phyloP scores from a whole-genome alignment of 2,888 invertebrate species.

The Anthophora plumipes region DNA sequence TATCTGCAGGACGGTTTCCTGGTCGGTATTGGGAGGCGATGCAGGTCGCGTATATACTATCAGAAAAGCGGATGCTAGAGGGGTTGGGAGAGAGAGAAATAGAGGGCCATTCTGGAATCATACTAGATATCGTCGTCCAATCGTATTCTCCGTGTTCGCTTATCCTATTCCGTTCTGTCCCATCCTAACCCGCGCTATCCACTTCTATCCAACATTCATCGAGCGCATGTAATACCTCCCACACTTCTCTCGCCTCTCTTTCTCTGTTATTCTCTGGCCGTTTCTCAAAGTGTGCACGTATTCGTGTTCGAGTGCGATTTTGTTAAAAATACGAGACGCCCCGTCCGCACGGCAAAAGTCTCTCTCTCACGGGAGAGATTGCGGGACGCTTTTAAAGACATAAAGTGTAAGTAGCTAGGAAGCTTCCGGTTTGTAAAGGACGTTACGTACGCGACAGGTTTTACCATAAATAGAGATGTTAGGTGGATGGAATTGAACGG shows the following conservation, averaged over 20 bases:
- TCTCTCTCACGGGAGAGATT: conserved; percentile 22
- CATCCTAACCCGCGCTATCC: conserved; percentile 50
- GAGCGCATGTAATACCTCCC: conserved; percentile 74
- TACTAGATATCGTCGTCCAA: conserved; percentile 75
- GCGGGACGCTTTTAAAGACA: conserved; percentile 38
- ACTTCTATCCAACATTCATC: conserved; percentile 75
- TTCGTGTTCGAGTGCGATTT: conserved; percentile 51
- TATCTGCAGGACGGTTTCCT: conserved; percentile 55
- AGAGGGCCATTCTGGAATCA: conserved; percentile 71
- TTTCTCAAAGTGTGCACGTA: conserved; percentile 44
- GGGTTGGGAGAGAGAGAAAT: conserved; percentile 59
- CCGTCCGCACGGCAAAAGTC: conserved; percentile 19
- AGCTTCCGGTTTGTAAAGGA: conserved; percentile 9
- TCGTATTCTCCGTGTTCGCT: conserved; percentile 73
- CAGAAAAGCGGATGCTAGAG: conserved; percentile 46
- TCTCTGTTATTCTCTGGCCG: conserved; percentile 34
- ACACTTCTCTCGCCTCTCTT: conserved; percentile 1
- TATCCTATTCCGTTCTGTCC: conserved; percentile 72
- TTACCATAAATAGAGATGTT: conserved; percentile 49
- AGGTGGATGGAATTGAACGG: conserved; percentile 25
- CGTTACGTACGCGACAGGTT: conserved; percentile 26
- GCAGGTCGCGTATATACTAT: conserved; percentile 68
- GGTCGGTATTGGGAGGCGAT: conserved; percentile 59
- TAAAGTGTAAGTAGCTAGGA: conserved; percentile 29
- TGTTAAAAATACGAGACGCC: conserved; percentile 50